Percentiles rank a stretch among this genome's conserved stretches.
Conservation (phyloP, 2,113 vertebrate genomes). For the Upupa epops region DNA sequence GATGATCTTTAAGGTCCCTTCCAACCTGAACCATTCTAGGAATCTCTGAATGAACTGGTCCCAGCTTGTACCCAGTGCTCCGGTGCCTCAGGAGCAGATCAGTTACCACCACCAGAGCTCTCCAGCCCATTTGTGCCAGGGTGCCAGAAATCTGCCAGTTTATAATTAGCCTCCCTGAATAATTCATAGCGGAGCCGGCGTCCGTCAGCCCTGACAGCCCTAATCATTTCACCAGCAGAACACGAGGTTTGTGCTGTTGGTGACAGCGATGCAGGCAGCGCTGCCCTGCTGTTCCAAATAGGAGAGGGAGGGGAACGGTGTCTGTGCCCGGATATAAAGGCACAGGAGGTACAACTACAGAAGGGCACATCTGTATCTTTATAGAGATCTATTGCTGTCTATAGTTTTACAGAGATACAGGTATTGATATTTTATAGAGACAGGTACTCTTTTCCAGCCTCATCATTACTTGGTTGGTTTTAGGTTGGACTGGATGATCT, state of each 20-base stretch:
- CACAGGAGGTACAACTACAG: not conserved
- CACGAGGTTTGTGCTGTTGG: conserved; percentile 39
- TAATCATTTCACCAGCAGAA: conserved; percentile 56
- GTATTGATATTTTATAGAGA: too few species aligned
- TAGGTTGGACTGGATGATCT: too few species aligned
- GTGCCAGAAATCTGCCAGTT: conserved; percentile 38
- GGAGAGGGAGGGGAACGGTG: not conserved
- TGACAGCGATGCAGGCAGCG: conserved; percentile 39
- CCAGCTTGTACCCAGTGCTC: not conserved
- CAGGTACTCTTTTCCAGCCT: too few species aligned
- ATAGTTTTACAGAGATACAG: too few species aligned
- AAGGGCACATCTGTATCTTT: not conserved
- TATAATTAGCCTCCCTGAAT: conserved; percentile 74
- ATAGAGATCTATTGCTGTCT: too few species aligned
- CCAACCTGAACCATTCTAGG: too few species aligned
- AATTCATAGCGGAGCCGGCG: conserved; percentile 51
- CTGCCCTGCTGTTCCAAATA: too few species aligned
- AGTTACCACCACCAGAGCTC: not conserved
- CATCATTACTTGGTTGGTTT: too few species aligned
- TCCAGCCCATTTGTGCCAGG: not conserved
- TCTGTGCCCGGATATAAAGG: not conserved
- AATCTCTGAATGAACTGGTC: too few species aligned
- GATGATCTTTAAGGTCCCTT: too few species aligned
- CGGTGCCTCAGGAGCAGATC: not conserved
- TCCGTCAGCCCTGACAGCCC: conserved; percentile 51